phyloP scores from a whole-genome alignment of 1,140 invertebrate species.

The Cephus cinctus region DNA sequence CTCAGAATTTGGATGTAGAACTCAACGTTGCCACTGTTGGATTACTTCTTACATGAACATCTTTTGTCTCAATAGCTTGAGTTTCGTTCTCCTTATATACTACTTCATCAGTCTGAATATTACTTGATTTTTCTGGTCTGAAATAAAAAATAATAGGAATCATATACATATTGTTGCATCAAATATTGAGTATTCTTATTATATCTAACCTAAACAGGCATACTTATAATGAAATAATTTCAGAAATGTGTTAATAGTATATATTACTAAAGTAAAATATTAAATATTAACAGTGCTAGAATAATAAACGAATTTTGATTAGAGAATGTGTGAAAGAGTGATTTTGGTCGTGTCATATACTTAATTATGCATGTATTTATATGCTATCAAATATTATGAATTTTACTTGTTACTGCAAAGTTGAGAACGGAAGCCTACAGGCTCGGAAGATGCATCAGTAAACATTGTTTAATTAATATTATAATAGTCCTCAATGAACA shows the following conservation, averaged over 20 bases:
- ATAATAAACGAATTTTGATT: constrained; percentile 1
- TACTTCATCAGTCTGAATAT: constrained; percentile 43
- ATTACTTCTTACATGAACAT: constrained; percentile 31
- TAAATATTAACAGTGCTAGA: neutral
- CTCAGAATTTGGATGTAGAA: neutral
- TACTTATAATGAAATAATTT: neutral
- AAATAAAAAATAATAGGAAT: constrained; percentile 4
- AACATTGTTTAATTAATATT: constrained; percentile 33
- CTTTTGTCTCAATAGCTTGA: constrained; percentile 39
- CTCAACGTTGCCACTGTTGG: neutral
- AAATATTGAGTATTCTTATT: neutral
- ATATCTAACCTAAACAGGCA: constrained; percentile 20
- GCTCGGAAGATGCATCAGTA: constrained; percentile 29
- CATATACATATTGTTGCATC: constrained; percentile 2
- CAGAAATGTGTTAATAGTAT: neutral
- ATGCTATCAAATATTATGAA: constrained; percentile 1
- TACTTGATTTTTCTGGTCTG: constrained; percentile 20
- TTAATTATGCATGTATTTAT: constrained; percentile 3
- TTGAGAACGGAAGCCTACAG: constrained; percentile 40
- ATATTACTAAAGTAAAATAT: neutral
- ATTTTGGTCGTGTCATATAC: too few species aligned
- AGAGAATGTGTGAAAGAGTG: too few species aligned
- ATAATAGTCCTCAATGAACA: neutral
- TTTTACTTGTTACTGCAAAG: constrained; percentile 33
- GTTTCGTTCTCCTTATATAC: constrained; percentile 25